A percentile compares a stretch with the other conserved stretches of the same genome.
Evolutionary conservation across 2,797 vertebrate species (phyloP).

Genomic region (Myotis planiceps): DNA sequence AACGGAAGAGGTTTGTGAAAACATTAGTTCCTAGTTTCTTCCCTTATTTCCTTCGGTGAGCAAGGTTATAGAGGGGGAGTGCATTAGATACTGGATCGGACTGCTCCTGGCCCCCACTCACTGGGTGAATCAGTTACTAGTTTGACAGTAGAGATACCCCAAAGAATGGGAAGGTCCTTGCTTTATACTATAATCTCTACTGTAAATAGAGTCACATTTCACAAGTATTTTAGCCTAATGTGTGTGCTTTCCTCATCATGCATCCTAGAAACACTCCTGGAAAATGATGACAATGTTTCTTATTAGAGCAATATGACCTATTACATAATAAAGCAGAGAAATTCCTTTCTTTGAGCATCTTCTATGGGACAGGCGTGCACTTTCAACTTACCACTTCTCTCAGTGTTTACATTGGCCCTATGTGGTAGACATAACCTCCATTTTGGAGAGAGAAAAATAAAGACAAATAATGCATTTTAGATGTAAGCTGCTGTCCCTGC

Average conservation of each 20-base stretch:
- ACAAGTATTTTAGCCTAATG: background rate
- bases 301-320: background rate
- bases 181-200: background rate
- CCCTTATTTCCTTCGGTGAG: background rate
- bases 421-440: background rate
- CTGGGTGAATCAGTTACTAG: background rate
- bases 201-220: background rate
- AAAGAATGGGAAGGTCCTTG: background rate
- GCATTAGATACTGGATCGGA: background rate
- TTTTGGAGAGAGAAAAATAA: background rate
- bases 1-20: conserved; percentile 29
- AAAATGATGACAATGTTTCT: background rate
- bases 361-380: background rate
- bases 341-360: background rate
- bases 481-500: background rate
- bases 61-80: background rate
- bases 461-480: background rate
- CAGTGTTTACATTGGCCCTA: background rate
- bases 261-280: background rate
- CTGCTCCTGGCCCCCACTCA: too few relatives aligned
- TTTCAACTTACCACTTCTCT: background rate
- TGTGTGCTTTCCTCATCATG: background rate
- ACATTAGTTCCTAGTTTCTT: background rate
- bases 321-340: background rate
- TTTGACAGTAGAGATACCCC: background rate